Base-by-base conservation (phyloP, 2,797 vertebrate species). In the Acanthopagrus latus region DNA sequence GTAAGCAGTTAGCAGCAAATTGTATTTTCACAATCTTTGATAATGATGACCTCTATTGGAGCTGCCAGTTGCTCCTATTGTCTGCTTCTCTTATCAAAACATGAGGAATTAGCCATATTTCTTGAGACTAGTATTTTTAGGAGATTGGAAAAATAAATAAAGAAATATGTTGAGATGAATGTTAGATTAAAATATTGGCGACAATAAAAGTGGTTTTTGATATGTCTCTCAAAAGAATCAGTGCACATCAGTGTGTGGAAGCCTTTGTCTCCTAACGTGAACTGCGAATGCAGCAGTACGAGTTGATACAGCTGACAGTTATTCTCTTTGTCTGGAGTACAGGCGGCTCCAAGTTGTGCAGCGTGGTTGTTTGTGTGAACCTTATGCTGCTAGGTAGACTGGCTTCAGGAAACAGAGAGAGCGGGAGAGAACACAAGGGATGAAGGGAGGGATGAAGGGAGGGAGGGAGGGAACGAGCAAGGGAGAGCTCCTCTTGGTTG, bases 401-500 rank as follows among this genome's bases (percentile, higher is more conserved):
- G 83, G 79, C 88, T 87, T 81, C 83, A 84, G 78, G 87, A 91
- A 88, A 85, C 66, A 48, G 48, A 55, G 65, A 21, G 78, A 60
- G 86, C 18, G 64, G 43, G 75, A 86, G 80, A 80, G 74, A 83
- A 75, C 81, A 82, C 64, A 71, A 69, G 83, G 70, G 75, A 77
- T 14, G 58, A 70, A 73, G 44, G 38, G 27, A 48, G 50, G 80
- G 69, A 66, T 68, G 50, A 65, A 33, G 46, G 80, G 69, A 66
- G 68, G 50, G 65, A 33, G 46, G 3, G 41, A 80, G 72, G 64
- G 88, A 85, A 79, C 14, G 56, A 87, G 86, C 66, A 23, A 81
- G 87, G 88, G 86, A 91, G 91, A 89, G 86, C 89, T 91, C 89
- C 82, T 91, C 60, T 88, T 69, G 74, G 92, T 94, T 93, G 94